Conservation (phyloP, 2,888 invertebrate species). For the Nymphalis polychloros region DNA sequence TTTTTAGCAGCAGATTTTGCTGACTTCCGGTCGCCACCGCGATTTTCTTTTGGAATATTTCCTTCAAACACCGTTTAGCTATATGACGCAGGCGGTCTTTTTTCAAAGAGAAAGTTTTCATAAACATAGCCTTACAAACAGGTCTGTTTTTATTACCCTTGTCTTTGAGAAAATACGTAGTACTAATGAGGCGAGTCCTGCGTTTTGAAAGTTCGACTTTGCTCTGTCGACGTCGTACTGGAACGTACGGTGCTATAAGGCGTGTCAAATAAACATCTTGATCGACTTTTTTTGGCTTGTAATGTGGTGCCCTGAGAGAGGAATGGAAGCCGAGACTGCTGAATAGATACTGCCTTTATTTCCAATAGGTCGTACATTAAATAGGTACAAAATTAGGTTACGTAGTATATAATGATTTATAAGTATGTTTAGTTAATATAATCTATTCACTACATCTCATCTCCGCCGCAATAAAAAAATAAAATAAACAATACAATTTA, state of each 20-base stretch:
- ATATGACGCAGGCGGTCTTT: slow-evolving; percentile 19
- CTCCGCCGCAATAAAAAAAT: no score
- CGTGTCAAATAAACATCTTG: slow-evolving; percentile 16
- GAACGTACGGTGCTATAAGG: slow-evolving; percentile 16
- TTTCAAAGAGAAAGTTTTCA: slow-evolving; percentile 18
- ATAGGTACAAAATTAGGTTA: no score
- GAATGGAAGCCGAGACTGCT: slow-evolving; percentile 1
- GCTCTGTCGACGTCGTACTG: slow-evolving; percentile 22
- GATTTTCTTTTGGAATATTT: slow-evolving; percentile 37
- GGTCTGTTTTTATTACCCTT: slow-evolving; percentile 11
- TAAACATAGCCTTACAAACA: slow-evolving; percentile 18
- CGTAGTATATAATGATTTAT: no score
- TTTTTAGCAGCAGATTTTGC: slow-evolving; percentile 42
- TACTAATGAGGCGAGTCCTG: slow-evolving; percentile 14
- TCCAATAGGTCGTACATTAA: no score
- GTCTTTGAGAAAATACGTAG: slow-evolving; percentile 9
- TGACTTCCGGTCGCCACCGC: slow-evolving; percentile 40
- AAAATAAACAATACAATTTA: no score
- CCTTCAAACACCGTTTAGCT: slow-evolving; percentile 27
- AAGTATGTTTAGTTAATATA: no score
- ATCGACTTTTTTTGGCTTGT: slow-evolving; percentile 2
- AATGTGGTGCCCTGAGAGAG: background rate
- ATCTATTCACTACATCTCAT: no score
- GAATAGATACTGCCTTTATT: no score
- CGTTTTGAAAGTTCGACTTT: slow-evolving; percentile 18